Evolutionary conservation across 2,797 vertebrate species (phyloP).

Genomic region (Eurystomus glaucurus): DNA sequence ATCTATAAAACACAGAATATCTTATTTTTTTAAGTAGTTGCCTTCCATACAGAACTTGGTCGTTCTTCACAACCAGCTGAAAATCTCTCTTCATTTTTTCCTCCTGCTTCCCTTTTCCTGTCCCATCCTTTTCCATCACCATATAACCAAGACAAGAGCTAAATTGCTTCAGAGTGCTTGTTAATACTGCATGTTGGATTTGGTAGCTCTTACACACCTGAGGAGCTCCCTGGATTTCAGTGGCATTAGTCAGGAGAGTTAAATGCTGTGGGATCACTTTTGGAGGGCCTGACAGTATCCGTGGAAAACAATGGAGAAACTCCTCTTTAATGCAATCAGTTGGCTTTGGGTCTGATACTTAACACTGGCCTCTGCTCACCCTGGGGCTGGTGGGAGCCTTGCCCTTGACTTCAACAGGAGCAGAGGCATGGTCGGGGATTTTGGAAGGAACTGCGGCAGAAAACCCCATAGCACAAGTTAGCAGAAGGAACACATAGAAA

Average conservation of each 20-base stretch:
- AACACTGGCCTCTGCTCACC: not conserved
- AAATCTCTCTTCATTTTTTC: not conserved
- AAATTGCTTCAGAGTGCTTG: not conserved
- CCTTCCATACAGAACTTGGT: not conserved
- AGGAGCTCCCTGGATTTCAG: not conserved
- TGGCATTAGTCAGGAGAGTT: not conserved
- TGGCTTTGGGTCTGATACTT: not conserved
- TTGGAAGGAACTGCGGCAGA: not conserved
- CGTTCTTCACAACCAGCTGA: not conserved
- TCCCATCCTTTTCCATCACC: not conserved
- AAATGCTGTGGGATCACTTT: not conserved
- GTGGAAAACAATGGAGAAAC: not conserved
- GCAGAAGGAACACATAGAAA: not conserved
- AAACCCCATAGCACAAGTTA: not conserved
- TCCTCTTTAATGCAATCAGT: not conserved
- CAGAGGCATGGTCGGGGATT: not conserved
- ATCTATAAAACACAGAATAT: slow-evolving; percentile 48
- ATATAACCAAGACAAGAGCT: not conserved
- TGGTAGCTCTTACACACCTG: not conserved
- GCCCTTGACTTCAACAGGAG: not conserved
- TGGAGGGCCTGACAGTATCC: not conserved
- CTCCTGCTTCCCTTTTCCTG: not conserved
- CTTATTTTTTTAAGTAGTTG: slow-evolving; percentile 29
- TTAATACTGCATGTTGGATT: rapidly evolving
- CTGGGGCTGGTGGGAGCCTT: not conserved